Conservation (phyloP, 2,113 vertebrate species). For the Nasalis larvatus region DNA sequence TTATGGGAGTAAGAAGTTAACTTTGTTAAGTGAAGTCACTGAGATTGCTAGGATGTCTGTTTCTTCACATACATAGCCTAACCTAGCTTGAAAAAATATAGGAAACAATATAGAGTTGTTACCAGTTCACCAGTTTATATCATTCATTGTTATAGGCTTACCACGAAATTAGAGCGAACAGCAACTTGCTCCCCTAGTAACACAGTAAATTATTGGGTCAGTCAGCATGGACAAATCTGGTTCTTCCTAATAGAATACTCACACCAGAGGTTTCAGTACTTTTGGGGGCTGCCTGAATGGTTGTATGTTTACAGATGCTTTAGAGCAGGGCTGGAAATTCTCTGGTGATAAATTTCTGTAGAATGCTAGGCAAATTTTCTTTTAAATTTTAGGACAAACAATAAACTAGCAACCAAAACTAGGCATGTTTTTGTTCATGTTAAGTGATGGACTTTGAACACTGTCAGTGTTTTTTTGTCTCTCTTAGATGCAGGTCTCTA, state of each 20-base stretch:
- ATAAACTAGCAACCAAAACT: background rate
- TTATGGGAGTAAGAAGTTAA: background rate
- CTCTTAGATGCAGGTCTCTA: background rate
- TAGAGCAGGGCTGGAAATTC: background rate
- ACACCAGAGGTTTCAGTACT: background rate
- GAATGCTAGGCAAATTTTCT: background rate
- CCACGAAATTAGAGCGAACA: background rate
- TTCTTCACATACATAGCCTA: background rate
- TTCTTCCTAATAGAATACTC: background rate
- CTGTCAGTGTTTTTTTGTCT: background rate
- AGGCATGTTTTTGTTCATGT: background rate
- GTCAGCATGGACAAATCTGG: background rate
- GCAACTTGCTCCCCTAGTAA: background rate
- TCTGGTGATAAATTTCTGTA: background rate
- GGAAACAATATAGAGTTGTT: background rate
- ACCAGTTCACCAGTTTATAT: background rate
- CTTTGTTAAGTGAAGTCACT: background rate
- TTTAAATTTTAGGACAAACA: background rate
- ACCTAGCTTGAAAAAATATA: background rate
- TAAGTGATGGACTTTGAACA: background rate
- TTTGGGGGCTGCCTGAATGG: background rate
- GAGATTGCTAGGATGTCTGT: background rate
- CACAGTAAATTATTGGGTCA: background rate
- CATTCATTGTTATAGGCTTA: background rate
- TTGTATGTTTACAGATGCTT: background rate